A percentile compares a stretch with the other conserved stretches of the same genome.
phyloP scores from a whole-genome alignment of 2,797 vertebrate species.

The Lemur catta region DNA sequence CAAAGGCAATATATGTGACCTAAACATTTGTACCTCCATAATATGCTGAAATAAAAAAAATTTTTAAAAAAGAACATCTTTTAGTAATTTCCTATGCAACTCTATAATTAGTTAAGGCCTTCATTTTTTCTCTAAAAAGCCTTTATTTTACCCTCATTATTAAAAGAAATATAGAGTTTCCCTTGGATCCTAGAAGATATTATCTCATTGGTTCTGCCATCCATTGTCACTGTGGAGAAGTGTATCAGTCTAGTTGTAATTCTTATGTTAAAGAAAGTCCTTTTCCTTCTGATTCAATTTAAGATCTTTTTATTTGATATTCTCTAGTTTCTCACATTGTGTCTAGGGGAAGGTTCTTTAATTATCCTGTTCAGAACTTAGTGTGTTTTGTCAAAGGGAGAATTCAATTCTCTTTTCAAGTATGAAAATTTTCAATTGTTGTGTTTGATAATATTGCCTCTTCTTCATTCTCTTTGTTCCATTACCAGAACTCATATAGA shows the following conservation, averaged over 20 bases:
- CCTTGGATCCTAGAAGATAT: neutral
- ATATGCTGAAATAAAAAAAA: too few species aligned
- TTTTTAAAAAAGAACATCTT: neutral
- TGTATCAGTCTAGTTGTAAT: neutral
- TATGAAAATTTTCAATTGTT: neutral
- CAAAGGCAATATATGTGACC: too few species aligned
- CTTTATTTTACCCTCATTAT: neutral
- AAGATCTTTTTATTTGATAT: neutral
- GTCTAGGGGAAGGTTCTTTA: neutral
- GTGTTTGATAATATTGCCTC: neutral
- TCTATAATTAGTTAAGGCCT: neutral
- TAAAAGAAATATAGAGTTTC: neutral
- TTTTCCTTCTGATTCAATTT: neutral
- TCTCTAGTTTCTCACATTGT: neutral
- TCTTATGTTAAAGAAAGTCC: neutral
- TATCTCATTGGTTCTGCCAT: neutral
- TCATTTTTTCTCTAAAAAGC: neutral
- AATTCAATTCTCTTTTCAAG: neutral
- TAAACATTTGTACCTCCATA: too few species aligned
- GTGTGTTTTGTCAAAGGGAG: neutral
- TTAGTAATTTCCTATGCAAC: neutral
- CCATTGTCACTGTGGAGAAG: neutral
- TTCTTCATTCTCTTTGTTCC: neutral
- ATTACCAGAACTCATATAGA: neutral
- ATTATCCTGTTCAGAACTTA: neutral